phyloP scores from a whole-genome alignment of 2,113 vertebrate species.

The Misgurnus mizolepis region DNA sequence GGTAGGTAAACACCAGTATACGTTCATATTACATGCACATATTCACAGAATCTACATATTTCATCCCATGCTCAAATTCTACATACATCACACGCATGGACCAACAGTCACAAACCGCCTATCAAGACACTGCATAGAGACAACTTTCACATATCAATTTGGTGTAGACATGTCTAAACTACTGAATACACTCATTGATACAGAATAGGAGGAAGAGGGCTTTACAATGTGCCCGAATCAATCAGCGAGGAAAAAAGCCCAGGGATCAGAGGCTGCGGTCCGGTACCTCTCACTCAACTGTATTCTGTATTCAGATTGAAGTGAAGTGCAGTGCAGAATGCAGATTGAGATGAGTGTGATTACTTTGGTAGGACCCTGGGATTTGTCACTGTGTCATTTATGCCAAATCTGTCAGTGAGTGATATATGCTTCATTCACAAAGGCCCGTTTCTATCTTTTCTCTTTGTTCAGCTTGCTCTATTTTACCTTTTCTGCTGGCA shows the following conservation, averaged over 20 bases:
- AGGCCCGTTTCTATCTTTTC: background rate
- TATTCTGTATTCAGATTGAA: slow-evolving; percentile 26
- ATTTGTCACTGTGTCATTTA: slow-evolving; percentile 10
- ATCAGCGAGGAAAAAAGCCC: background rate
- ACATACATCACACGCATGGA: background rate
- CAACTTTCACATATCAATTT: slow-evolving; percentile 16
- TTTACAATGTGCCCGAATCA: slow-evolving; percentile 16
- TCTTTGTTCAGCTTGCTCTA: background rate
- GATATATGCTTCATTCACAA: slow-evolving; percentile 28
- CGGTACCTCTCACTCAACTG: slow-evolving; percentile 5
- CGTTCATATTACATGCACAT: background rate
- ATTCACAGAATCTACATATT: background rate
- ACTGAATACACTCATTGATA: background rate
- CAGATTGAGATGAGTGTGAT: slow-evolving; percentile 34
- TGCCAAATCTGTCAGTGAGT: slow-evolving; percentile 32
- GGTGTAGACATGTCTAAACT: slow-evolving; percentile 7
- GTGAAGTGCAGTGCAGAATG: slow-evolving; percentile 7
- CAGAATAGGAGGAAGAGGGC: background rate
- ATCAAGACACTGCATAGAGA: background rate
- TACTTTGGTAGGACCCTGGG: slow-evolving; percentile 4
- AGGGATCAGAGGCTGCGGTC: slow-evolving; percentile 3
- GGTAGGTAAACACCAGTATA: no score
- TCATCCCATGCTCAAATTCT: background rate
- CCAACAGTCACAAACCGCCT: slow-evolving; percentile 1
- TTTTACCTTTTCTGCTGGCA: background rate